Percentiles rank a stretch among this genome's conserved stretches.
Conservation (phyloP, 2,888 invertebrate species). For the Cactoblastis cactorum region DNA sequence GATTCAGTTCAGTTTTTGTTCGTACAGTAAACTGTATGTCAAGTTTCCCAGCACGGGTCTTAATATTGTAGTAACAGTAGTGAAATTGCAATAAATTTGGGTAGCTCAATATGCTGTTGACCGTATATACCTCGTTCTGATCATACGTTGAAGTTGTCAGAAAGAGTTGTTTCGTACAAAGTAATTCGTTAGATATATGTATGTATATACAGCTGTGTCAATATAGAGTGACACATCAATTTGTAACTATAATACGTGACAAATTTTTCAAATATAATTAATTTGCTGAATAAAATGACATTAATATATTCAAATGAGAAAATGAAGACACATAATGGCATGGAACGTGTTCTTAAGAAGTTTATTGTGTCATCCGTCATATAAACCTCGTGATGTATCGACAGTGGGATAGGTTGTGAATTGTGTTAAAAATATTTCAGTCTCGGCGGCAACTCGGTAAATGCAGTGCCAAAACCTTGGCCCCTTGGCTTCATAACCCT, state of each 20-base stretch:
- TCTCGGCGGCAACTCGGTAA: not conserved
- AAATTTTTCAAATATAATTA: not conserved
- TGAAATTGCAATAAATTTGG: too few relatives aligned
- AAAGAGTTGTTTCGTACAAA: too few relatives aligned
- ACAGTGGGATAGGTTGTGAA: not conserved
- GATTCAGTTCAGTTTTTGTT: too few relatives aligned
- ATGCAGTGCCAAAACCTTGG: slow-evolving; percentile 35
- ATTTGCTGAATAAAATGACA: not conserved
- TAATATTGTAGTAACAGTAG: too few relatives aligned
- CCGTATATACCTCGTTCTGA: too few relatives aligned
- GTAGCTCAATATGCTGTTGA: too few relatives aligned
- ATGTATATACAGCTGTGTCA: not conserved
- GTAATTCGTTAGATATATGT: too few relatives aligned
- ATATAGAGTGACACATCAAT: not conserved
- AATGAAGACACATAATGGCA: not conserved
- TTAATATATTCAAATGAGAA: not conserved
- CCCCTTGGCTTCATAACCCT: slow-evolving; percentile 28
- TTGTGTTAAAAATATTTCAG: not conserved
- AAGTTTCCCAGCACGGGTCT: too few relatives aligned
- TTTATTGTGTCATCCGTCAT: not conserved
- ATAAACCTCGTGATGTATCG: not conserved
- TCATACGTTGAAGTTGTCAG: too few relatives aligned
- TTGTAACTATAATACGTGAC: not conserved
- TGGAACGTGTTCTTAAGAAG: not conserved
- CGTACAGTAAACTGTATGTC: too few relatives aligned